Conservation (phyloP, 1,140 invertebrate species). For the Cherax destructor region DNA sequence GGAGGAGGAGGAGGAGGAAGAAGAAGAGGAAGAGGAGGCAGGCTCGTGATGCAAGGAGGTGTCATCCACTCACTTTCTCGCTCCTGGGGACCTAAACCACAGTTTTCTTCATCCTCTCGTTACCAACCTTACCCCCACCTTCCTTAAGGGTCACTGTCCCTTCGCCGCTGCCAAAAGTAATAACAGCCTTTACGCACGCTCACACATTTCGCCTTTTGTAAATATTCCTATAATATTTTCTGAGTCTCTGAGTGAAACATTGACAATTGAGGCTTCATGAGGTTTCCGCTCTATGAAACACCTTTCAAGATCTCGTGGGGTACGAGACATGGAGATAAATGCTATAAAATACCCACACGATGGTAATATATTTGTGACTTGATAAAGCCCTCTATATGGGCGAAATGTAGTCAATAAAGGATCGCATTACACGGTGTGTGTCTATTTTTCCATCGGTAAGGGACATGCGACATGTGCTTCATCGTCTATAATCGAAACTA, state of each 20-base stretch:
- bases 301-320: too few species aligned
- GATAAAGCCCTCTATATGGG: too few species aligned
- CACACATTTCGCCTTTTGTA: conserved; percentile 23
- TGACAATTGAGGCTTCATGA: conserved; percentile 22
- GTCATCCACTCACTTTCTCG: background rate
- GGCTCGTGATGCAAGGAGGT: too few species aligned
- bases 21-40: background rate
- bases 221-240: conserved; percentile 18
- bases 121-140: background rate
- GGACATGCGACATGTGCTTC: too few species aligned
- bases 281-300: conserved; percentile 3
- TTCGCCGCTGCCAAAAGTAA: background rate
- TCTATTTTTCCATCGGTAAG: too few species aligned
- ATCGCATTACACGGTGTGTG: too few species aligned
- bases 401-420: too few species aligned
- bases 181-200: background rate
- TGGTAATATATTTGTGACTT: too few species aligned
- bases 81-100: background rate
- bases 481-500: too few species aligned
- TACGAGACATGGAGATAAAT: too few species aligned
- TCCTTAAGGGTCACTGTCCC: conserved; percentile 3
- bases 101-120: background rate
- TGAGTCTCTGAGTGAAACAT: conserved; percentile 11
- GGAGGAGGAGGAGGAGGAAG: background rate
- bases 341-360: too few species aligned